A percentile compares a stretch with the other conserved stretches of the same genome.
These are phyloP conservation scores for Brenthis daphne DNA, from an alignment of 2,888 invertebrate genomes.

Conservation along the genomic window DNA sequence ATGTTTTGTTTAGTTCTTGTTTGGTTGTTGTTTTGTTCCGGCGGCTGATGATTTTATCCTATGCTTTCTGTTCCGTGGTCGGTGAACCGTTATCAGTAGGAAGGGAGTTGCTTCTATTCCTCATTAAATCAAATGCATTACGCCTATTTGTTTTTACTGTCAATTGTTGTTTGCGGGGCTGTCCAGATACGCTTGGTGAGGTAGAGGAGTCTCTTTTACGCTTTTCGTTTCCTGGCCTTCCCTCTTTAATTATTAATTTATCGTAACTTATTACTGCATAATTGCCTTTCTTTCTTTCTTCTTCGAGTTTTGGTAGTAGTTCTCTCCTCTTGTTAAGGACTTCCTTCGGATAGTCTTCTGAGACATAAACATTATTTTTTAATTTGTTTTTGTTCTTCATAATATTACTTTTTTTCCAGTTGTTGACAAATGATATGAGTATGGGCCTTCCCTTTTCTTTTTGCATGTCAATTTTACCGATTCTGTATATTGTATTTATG, in stretches of 20 bases:
- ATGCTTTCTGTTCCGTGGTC: slow-evolving; percentile 11
- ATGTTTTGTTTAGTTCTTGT: slow-evolving; percentile 8
- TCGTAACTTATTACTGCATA: slow-evolving; percentile 26
- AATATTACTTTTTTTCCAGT: background rate
- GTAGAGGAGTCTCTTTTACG: slow-evolving; percentile 26
- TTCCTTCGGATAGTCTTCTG: slow-evolving; percentile 3
- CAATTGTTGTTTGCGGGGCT: slow-evolving; percentile 22
- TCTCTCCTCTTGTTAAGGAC: background rate
- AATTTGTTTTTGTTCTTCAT: background rate
- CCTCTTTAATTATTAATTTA: slow-evolving; percentile 24
- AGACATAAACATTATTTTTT: background rate
- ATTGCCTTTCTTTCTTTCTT: slow-evolving; percentile 27
- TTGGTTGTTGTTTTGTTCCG: slow-evolving; percentile 17
- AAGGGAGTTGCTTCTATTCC: slow-evolving; percentile 25
- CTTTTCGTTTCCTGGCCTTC: slow-evolving; percentile 19
- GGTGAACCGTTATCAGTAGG: background rate
- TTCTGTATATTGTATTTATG: too few species aligned
- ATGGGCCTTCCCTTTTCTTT: too few species aligned
- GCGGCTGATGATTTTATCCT: slow-evolving; percentile 29
- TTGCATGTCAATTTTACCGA: too few species aligned
- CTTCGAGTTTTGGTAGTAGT: background rate
- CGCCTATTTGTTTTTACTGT: slow-evolving; percentile 13
- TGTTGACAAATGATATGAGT: background rate
- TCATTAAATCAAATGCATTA: slow-evolving; percentile 30
- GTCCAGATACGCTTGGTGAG: slow-evolving; percentile 16